These are phyloP conservation scores for Pristionchus fissidentatus DNA, from an alignment of 2,888 invertebrate genomes.

Conservation along the genomic window DNA sequence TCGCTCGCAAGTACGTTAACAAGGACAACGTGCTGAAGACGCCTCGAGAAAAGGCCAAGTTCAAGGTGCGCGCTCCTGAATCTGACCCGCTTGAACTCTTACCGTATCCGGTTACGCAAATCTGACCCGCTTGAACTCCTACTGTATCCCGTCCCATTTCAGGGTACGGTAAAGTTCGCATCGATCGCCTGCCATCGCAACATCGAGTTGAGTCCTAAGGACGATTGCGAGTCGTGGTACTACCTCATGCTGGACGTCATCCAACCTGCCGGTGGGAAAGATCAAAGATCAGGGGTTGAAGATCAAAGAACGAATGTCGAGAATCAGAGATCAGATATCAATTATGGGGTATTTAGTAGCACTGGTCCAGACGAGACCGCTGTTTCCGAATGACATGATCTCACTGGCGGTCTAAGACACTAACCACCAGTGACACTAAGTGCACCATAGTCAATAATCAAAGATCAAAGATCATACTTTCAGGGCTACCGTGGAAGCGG, in stretches of 20 bases:
- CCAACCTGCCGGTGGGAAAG: conserved; percentile 35
- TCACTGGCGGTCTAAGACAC: too few relatives aligned
- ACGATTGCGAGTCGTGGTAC: conserved; percentile 72
- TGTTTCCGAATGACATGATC: too few relatives aligned
- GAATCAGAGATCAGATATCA: too few relatives aligned
- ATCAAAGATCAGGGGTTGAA: neutral
- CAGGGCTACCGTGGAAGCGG: conserved; percentile 67
- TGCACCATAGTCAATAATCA: too few relatives aligned
- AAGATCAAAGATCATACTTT: neutral
- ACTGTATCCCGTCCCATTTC: conserved; percentile 48
- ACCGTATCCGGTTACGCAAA: neutral
- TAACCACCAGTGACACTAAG: too few relatives aligned
- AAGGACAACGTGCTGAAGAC: conserved; percentile 61
- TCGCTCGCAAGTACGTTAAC: conserved; percentile 65
- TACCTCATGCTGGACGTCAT: conserved; percentile 70
- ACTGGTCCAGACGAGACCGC: too few relatives aligned
- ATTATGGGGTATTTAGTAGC: too few relatives aligned
- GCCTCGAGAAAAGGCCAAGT: conserved; percentile 56
- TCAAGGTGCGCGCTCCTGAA: conserved; percentile 59
- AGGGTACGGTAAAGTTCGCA: conserved; percentile 72
- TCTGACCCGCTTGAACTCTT: neutral
- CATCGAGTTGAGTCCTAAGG: conserved; percentile 65
- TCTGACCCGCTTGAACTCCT: neutral
- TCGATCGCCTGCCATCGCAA: conserved; percentile 64
- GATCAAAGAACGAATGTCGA: neutral